phyloP scores from a whole-genome alignment of 2,113 vertebrate genomes.

The Urocitellus parryii region DNA sequence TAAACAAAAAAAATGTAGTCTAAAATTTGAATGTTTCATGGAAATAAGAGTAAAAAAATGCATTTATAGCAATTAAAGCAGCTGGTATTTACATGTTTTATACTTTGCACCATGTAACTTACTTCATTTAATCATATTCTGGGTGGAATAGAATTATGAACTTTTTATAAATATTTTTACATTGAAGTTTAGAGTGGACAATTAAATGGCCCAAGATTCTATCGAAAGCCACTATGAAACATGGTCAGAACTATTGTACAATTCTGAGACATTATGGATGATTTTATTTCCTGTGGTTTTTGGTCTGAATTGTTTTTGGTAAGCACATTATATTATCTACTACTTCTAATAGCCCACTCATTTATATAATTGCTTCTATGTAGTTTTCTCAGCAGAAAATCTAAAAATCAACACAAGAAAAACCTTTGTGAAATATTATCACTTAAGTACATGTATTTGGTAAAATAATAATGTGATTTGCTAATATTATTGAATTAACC shows the following conservation, averaged over 20 bases:
- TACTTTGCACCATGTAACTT: neutral
- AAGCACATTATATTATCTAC: neutral
- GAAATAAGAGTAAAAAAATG: neutral
- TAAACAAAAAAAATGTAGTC: neutral
- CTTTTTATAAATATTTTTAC: neutral
- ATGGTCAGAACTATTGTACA: neutral
- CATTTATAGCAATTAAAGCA: neutral
- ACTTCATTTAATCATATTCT: slow-evolving; percentile 1
- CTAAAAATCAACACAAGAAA: neutral
- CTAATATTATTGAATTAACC: slow-evolving; percentile 25
- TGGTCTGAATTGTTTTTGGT: neutral
- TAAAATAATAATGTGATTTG: neutral
- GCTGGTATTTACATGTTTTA: neutral
- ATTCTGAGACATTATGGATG: neutral
- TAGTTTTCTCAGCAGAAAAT: neutral
- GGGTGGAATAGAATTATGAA: neutral
- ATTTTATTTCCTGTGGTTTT: neutral
- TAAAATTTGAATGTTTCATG: neutral
- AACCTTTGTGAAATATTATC: neutral
- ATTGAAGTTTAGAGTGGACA: neutral
- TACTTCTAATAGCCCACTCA: neutral
- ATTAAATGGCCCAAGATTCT: neutral
- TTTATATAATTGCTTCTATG: neutral
- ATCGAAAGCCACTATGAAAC: neutral
- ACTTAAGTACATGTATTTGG: neutral